Evolutionary conservation across 2,113 vertebrate species (phyloP).

Genomic region (Chroicocephalus ridibundus): DNA sequence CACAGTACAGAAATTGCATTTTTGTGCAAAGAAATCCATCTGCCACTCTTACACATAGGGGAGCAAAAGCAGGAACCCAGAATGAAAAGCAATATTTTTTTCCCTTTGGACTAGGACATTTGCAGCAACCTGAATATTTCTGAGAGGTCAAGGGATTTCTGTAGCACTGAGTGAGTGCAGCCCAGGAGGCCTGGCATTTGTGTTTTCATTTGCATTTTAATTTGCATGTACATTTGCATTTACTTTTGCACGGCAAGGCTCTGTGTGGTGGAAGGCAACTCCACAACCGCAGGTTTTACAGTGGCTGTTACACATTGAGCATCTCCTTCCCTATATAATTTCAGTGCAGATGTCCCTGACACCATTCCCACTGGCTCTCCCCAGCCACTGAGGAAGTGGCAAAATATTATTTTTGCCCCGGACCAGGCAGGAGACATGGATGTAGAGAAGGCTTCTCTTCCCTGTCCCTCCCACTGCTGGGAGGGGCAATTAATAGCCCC

Average conservation of each 20-base stretch:
- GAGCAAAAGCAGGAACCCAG: not conserved
- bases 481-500: not conserved
- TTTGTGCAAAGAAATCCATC: not conserved
- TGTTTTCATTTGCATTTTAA: not conserved
- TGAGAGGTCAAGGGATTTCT: conserved; percentile 8
- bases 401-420: not conserved
- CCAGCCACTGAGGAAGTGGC: not conserved
- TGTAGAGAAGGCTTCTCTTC: not conserved
- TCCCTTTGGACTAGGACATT: not conserved
- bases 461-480: not conserved
- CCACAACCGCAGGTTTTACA: not conserved
- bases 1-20: not conserved
- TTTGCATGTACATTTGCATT: conserved; percentile 31
- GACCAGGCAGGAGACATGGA: not conserved
- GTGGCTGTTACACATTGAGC: not conserved
- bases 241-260: not conserved
- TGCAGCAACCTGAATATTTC: not conserved
- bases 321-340: not conserved
- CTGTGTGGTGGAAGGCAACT: not conserved
- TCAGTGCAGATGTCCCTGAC: not conserved
- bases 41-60: not conserved
- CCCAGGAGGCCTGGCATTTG: conserved; percentile 37
- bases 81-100: not conserved
- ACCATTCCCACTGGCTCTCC: not conserved
- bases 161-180: not conserved